These are phyloP conservation scores for Urosaurus nigricauda DNA, from an alignment of 2,797 vertebrate genomes.

Conservation along the genomic window DNA sequence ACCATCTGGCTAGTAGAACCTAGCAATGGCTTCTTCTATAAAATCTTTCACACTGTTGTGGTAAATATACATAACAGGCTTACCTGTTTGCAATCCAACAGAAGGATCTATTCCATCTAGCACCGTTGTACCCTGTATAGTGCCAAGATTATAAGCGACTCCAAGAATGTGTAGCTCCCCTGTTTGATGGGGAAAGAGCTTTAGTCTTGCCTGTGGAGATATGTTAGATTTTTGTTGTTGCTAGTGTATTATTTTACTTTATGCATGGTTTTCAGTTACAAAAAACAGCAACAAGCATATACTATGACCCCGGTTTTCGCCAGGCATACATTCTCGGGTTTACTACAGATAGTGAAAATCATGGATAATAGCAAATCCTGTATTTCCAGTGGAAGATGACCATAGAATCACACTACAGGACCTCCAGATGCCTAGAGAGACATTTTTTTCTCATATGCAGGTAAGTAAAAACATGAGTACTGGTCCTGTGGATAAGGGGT, in stretches of 20 bases:
- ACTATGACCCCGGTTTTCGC: no score
- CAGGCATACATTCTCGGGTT: no score
- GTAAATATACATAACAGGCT: slow-evolving; percentile 42
- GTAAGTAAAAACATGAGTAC: no score
- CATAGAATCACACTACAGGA: no score
- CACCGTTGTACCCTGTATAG: slow-evolving; percentile 78
- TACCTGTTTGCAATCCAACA: slow-evolving; percentile 85
- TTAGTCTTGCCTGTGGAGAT: slow-evolving; percentile 91
- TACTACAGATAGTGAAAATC: no score
- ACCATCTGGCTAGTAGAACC: neutral
- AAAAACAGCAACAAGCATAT: slow-evolving; percentile 13
- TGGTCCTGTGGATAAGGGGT: no score
- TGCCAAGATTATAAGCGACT: slow-evolving; percentile 92
- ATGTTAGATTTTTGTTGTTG: slow-evolving; percentile 80
- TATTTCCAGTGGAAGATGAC: no score
- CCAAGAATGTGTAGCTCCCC: slow-evolving; percentile 94
- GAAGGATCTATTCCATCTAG: slow-evolving; percentile 81
- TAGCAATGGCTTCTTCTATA: slow-evolving; percentile 19
- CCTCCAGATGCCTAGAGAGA: no score
- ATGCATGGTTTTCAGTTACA: slow-evolving; percentile 42
- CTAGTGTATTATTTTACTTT: slow-evolving; percentile 73
- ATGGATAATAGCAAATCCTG: no score
- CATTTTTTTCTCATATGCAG: no score
- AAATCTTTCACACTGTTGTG: slow-evolving; percentile 2
- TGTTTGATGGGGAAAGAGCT: slow-evolving; percentile 92